A percentile compares a stretch with the other conserved stretches of the same genome.
These are phyloP conservation scores for Micromussa lordhowensis DNA, from an alignment of 92 coral and sea anemone species.

Conservation along the genomic window DNA sequence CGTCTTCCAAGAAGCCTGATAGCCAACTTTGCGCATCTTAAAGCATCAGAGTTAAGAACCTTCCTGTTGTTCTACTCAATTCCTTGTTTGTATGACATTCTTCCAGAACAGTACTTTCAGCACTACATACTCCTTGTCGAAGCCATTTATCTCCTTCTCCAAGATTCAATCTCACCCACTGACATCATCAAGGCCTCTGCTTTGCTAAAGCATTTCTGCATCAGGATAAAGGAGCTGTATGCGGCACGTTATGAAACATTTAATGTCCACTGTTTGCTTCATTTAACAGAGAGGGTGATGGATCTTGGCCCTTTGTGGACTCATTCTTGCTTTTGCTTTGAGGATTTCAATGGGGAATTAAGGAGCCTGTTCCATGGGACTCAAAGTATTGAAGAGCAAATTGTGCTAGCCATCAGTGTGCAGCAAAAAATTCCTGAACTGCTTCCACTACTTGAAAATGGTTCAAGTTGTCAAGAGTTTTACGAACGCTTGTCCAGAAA, in stretches of 20 bases:
- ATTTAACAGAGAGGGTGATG: conserved; percentile 55
- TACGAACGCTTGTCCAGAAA: conserved; percentile 31
- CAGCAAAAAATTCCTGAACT: conserved; percentile 70
- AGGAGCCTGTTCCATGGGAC: too few species aligned
- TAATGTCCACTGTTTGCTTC: too few species aligned
- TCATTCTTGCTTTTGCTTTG: conserved; percentile 72
- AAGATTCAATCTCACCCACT: conserved; percentile 51
- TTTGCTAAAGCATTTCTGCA: conserved; percentile 67
- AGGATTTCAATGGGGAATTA: too few species aligned
- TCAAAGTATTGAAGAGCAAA: conserved; percentile 65
- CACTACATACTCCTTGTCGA: conserved; percentile 62
- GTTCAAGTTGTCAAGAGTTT: conserved; percentile 46
- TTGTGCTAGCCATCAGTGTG: conserved; percentile 50
- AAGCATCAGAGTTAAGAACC: conserved; percentile 77
- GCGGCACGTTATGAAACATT: conserved; percentile 69
- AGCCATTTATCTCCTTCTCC: conserved; percentile 62
- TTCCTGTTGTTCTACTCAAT: conserved; percentile 68
- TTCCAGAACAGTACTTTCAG: too few species aligned
- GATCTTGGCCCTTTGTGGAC: conserved; percentile 79
- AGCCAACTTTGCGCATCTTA: conserved; percentile 61
- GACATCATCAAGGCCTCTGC: conserved; percentile 62
- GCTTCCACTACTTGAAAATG: conserved; percentile 49
- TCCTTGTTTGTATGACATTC: conserved; percentile 68
- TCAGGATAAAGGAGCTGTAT: conserved; percentile 59
- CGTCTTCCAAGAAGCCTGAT: conserved; percentile 70